Evolutionary conservation across 2,113 vertebrate genomes (phyloP).

Genomic region (Macaca fascicularis): T2T-MFA8v1.1 NC_088386.1:63685001-63685500

Average conservation of each 20-base stretch:
- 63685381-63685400: too few relatives aligned
- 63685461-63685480: neutral
- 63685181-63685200: neutral
- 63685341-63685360: rapidly evolving
- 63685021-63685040: neutral
- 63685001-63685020: neutral
- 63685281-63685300: neutral
- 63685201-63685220: neutral
- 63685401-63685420: neutral
- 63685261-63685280: rapidly evolving
- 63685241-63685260: neutral
- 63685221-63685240: neutral
- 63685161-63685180: neutral
- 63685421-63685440: rapidly evolving
- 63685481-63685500: neutral
- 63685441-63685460: neutral
- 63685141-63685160: neutral
- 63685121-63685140: neutral
- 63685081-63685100: neutral
- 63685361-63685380: neutral
- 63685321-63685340: neutral
- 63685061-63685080: neutral
- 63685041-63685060: neutral
- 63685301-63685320: too few relatives aligned
- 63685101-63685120: neutral